Evolutionary conservation across 53 echinoderm and acorn worm genomes (phyloP).

Genomic region (Holothuria scabra): DNA sequence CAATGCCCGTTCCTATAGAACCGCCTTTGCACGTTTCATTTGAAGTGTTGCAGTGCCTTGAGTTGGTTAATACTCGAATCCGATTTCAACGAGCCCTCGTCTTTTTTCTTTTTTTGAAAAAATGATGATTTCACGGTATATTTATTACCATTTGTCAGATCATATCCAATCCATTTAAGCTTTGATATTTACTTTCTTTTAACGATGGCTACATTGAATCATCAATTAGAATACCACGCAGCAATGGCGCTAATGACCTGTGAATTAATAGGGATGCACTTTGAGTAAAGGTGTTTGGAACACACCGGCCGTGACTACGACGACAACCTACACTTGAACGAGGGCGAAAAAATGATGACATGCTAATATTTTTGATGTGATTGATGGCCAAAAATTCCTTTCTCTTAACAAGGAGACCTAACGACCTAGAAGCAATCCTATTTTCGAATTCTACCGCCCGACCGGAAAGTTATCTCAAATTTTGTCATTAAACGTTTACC

Average conservation of each 20-base stretch:
- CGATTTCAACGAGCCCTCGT: no score
- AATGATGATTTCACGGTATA: conserved; percentile 16
- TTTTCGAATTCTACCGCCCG: not conserved
- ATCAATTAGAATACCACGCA: conserved; percentile 28
- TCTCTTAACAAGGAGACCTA: no score
- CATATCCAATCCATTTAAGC: conserved; percentile 15
- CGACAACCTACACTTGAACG: no score
- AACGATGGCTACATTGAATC: conserved; percentile 17
- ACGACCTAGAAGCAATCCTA: not conserved
- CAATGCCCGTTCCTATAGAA: no score
- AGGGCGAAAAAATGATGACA: no score
- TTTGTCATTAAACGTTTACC: conserved; percentile 33
- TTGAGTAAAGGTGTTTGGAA: conserved; percentile 22
- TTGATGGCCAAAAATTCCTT: no score
- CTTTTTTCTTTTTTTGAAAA: no score
- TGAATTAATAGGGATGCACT: conserved; percentile 19
- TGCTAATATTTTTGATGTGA: no score
- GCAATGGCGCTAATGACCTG: conserved; percentile 40
- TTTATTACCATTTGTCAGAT: conserved; percentile 36
- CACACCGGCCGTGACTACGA: conserved; percentile 5
- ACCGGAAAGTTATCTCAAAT: conserved; percentile 12
- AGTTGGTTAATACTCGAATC: no score
- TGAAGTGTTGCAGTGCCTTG: no score
- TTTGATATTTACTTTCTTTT: conserved; percentile 1
- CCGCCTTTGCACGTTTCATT: no score